phyloP scores from a whole-genome alignment of 1,140 invertebrate species.

The Drosophila sp. region DNA sequence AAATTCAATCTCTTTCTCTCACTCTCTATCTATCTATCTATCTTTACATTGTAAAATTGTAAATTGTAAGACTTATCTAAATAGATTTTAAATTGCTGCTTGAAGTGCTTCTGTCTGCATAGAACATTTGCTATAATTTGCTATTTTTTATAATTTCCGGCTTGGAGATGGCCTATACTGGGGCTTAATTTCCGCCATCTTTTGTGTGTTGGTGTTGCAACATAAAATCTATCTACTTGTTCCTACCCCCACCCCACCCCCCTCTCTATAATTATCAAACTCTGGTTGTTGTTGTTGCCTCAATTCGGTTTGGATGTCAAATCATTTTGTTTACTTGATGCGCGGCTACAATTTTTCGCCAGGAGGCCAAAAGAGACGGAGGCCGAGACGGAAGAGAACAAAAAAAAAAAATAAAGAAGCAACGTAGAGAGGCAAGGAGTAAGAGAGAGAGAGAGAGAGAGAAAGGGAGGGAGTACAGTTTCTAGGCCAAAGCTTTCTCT shows the following conservation, averaged over 20 bases:
- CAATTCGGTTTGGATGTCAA: constrained; percentile 66
- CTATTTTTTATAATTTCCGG: constrained; percentile 62
- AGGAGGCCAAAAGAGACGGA: constrained; percentile 10
- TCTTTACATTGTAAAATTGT: background rate
- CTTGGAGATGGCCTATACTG: constrained; percentile 24
- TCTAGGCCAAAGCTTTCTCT: constrained; percentile 75
- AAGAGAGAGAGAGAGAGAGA: background rate
- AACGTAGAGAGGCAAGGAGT: too few species aligned
- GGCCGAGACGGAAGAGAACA: background rate
- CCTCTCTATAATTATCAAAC: constrained; percentile 65
- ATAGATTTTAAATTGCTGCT: constrained; percentile 33
- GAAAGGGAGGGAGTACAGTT: constrained; percentile 39
- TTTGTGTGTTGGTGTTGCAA: constrained; percentile 28
- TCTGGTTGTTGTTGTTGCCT: constrained; percentile 57
- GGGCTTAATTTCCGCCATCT: constrained; percentile 67
- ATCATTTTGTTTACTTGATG: constrained; percentile 74
- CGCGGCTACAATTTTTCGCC: constrained; percentile 55
- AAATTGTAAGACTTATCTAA: constrained; percentile 5
- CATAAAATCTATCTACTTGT: constrained; percentile 47
- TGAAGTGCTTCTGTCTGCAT: constrained; percentile 43
- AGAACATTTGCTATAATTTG: constrained; percentile 41
- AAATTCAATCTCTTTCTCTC: too few species aligned
- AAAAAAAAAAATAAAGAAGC: too few species aligned
- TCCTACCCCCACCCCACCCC: constrained; percentile 11
- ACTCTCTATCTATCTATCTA: too few species aligned